Conservation (phyloP, 2,113 vertebrate genomes). For the Nibea coibor region DNA sequence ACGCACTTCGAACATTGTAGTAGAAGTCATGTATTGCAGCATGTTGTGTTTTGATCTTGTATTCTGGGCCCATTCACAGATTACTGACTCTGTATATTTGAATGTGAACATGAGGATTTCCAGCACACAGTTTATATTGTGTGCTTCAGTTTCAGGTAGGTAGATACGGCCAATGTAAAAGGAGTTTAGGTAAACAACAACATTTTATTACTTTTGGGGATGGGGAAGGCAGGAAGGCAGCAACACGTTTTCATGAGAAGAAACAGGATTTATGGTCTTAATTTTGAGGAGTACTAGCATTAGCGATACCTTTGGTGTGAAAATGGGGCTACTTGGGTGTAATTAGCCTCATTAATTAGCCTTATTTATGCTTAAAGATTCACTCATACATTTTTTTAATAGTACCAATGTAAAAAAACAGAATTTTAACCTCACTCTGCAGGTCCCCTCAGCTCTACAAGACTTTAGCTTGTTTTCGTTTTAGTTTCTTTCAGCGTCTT, state of each 20-base stretch:
- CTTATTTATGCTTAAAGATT: too few species aligned
- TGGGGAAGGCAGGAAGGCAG: background rate
- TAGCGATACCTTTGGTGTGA: conserved; percentile 4
- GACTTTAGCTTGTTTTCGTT: background rate
- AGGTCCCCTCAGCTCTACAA: background rate
- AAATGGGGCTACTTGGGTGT: background rate
- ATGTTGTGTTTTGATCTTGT: background rate
- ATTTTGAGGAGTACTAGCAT: conserved; percentile 26
- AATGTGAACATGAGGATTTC: background rate
- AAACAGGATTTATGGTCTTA: conserved; percentile 37
- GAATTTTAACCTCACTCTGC: background rate
- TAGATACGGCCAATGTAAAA: too few species aligned
- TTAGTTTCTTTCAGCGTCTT: background rate
- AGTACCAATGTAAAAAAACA: background rate
- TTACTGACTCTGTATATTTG: too few species aligned
- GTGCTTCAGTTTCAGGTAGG: background rate
- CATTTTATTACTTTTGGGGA: background rate
- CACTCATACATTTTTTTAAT: background rate
- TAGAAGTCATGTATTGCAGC: conserved; percentile 11
- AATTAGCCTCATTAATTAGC: background rate
- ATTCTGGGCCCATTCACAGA: background rate
- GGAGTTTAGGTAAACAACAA: background rate
- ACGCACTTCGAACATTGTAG: conserved; percentile 16
- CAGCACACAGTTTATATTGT: background rate
- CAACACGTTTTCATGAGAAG: conserved; percentile 3